Conservation (phyloP, 2,888 invertebrate species). For the Apomyelois bistriatella region DNA sequence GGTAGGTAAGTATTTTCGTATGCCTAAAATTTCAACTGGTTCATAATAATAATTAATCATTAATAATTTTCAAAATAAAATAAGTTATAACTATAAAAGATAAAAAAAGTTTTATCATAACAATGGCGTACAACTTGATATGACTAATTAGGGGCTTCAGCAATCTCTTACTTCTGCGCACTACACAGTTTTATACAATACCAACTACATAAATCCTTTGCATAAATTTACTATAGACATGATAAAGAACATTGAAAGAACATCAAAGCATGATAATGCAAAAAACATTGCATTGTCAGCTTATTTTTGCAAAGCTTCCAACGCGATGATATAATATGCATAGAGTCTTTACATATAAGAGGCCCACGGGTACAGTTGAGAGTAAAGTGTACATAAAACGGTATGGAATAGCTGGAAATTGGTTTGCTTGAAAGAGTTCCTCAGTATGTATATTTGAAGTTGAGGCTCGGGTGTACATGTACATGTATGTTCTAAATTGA, state of each 20-base stretch:
- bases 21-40: no score
- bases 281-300: conserved; percentile 3
- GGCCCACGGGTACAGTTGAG: conserved; percentile 11
- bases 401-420: conserved; percentile 6
- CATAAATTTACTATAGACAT: neutral
- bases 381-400: conserved; percentile 13
- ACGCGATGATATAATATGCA: conserved; percentile 5
- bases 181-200: no score
- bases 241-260: neutral
- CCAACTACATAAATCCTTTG: no score
- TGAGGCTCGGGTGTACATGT: no score
- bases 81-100: no score
- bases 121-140: no score
- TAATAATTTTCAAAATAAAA: no score
- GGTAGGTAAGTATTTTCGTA: no score
- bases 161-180: no score
- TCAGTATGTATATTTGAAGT: neutral
- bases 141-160: no score
- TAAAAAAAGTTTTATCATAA: no score
- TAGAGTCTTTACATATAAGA: conserved; percentile 13
- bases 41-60: no score
- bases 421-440: conserved; percentile 6
- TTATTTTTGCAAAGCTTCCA: conserved; percentile 2
- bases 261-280: conserved; percentile 2
- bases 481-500: neutral